Conservation (phyloP, 2,888 invertebrate species). For the Perithous albicinctus region DNA sequence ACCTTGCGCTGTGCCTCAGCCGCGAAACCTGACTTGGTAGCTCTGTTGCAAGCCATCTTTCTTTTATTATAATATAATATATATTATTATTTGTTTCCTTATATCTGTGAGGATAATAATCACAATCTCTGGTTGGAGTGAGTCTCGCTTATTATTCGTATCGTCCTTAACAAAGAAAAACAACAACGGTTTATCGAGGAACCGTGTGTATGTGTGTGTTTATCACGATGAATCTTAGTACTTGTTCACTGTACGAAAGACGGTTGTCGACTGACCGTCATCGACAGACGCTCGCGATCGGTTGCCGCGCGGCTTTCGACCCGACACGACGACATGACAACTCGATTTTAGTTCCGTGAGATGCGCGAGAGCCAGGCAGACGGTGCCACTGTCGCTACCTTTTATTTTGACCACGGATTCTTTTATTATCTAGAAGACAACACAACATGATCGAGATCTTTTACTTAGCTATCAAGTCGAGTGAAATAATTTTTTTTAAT, state of each 20-base stretch:
- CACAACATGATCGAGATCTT: background rate
- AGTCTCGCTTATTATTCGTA: background rate
- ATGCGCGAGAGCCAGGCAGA: slow-evolving; percentile 5
- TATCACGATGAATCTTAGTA: background rate
- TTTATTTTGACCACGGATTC: background rate
- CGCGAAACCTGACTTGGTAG: slow-evolving; percentile 97
- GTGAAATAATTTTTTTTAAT: too few relatives aligned
- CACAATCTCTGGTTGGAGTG: slow-evolving; percentile 26
- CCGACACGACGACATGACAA: background rate
- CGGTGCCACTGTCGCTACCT: slow-evolving; percentile 33
- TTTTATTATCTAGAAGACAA: background rate
- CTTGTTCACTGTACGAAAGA: slow-evolving; percentile 55
- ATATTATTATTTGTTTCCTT: slow-evolving; percentile 5
- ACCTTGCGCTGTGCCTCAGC: slow-evolving; percentile 98
- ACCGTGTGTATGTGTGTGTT: background rate
- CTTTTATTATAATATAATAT: slow-evolving; percentile 21
- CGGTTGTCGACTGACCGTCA: slow-evolving; percentile 64
- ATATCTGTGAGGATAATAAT: slow-evolving; percentile 3
- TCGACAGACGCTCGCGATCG: slow-evolving; percentile 58
- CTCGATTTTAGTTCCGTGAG: slow-evolving; percentile 39
- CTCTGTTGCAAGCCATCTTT: slow-evolving; percentile 92
- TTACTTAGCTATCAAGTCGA: too few relatives aligned
- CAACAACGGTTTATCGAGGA: slow-evolving; percentile 1
- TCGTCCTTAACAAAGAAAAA: background rate
- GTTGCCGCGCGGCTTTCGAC: slow-evolving; percentile 60